These are phyloP conservation scores for Eudemis profundana DNA, from an alignment of 2,888 invertebrate genomes.

Conservation along the genomic window DNA sequence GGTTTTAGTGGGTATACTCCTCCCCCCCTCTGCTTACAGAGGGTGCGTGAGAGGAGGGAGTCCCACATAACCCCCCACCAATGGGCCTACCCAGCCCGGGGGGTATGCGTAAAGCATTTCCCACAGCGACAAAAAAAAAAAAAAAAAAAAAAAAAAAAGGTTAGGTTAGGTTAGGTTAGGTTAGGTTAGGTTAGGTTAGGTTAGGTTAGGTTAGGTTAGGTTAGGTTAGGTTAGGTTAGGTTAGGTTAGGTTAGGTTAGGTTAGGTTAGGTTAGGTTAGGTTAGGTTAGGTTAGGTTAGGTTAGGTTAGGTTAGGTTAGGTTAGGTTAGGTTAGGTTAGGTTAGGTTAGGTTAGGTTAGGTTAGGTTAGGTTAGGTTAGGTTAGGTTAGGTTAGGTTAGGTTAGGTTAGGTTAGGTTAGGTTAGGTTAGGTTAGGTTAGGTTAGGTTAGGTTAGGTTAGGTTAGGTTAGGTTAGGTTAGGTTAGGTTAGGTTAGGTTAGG, in stretches of 20 bases:
- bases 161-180: conserved; percentile 43
- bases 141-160: too few species aligned
- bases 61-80: too few species aligned
- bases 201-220: conserved; percentile 38
- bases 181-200: conserved; percentile 42
- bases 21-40: too few species aligned
- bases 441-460: too few species aligned
- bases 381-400: conserved; percentile 45
- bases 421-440: conserved; percentile 43
- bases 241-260: conserved; percentile 48
- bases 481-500: too few species aligned
- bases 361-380: conserved; percentile 45
- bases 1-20: too few species aligned
- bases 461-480: too few species aligned
- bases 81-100: too few species aligned
- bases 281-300: conserved; percentile 45
- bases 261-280: conserved; percentile 43
- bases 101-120: too few species aligned
- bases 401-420: conserved; percentile 45
- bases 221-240: conserved; percentile 44
- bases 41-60: too few species aligned
- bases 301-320: conserved; percentile 45
- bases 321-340: too few species aligned
- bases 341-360: conserved; percentile 43
- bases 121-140: too few species aligned